Percentiles rank a stretch among this genome's conserved stretches.
Evolutionary conservation across 2,797 vertebrate genomes (phyloP).

Genomic region (Chelonia mydas): DNA sequence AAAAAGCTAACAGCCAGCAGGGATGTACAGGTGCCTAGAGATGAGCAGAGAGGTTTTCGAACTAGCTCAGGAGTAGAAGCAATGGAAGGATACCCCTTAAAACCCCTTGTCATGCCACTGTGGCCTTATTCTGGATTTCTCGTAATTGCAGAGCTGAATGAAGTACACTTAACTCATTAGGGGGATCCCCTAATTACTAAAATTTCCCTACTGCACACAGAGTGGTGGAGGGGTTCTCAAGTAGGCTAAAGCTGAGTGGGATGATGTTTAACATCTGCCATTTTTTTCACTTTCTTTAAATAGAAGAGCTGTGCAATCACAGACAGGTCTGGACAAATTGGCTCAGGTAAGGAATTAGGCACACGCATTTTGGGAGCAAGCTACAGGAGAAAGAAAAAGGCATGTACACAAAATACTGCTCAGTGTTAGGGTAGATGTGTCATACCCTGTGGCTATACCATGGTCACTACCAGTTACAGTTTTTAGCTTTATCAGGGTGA

Average conservation of each 20-base stretch:
- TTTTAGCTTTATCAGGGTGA: not conserved
- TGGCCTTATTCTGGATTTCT: not conserved
- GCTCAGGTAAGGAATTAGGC: not conserved
- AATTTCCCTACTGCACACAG: not conserved
- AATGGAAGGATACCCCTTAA: not conserved
- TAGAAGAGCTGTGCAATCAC: not conserved
- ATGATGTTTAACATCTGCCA: not conserved
- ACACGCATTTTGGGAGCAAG: not conserved
- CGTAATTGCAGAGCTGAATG: not conserved
- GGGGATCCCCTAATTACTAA: not conserved
- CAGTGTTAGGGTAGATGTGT: not conserved
- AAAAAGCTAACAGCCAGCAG: not conserved
- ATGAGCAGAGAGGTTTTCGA: rapidly evolving
- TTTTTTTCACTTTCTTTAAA: not conserved
- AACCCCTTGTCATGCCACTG: not conserved
- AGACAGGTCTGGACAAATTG: not conserved
- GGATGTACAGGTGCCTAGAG: not conserved
- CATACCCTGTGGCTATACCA: not conserved
- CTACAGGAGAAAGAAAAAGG: not conserved
- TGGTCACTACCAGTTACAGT: not conserved
- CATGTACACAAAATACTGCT: not conserved
- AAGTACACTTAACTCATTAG: not conserved
- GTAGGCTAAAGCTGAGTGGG: not conserved
- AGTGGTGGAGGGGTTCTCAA: not conserved
- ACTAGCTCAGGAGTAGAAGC: not conserved